phyloP scores from a whole-genome alignment of 1,140 invertebrate genomes.

The Globodera rostochiensis region DNA sequence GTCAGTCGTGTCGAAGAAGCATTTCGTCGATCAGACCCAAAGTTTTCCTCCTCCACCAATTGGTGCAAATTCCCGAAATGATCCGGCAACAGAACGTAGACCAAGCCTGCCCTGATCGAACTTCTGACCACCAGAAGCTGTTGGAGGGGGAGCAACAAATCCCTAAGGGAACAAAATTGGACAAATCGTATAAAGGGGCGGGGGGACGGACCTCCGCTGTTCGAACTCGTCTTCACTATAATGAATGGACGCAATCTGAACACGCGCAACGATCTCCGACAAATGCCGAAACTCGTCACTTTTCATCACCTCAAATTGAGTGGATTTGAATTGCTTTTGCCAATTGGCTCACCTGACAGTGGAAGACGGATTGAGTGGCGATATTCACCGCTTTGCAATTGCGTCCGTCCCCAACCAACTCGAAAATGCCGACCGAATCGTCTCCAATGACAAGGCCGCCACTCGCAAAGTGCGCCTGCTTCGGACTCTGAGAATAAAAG shows the following conservation, averaged over 20 bases:
- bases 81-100: conserved; percentile 34
- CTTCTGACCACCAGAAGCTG: conserved; percentile 15
- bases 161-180: conserved; percentile 21
- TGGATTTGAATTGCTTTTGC: neutral
- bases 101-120: neutral
- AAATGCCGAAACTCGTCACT: conserved; percentile 43
- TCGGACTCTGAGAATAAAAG: neutral
- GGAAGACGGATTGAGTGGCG: conserved; percentile 35
- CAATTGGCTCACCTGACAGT: conserved; percentile 44
- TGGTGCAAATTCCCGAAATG: conserved; percentile 50
- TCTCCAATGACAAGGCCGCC: conserved; percentile 40
- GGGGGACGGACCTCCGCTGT: conserved; percentile 14
- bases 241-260: conserved; percentile 18
- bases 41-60: conserved; percentile 27
- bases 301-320: conserved; percentile 30
- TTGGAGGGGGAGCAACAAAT: conserved; percentile 38
- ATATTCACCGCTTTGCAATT: conserved; percentile 56
- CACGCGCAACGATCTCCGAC: conserved; percentile 27
- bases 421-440: conserved; percentile 33
- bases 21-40: neutral
- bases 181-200: neutral
- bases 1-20: neutral
- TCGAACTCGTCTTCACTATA: conserved; percentile 24
- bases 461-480: neutral
- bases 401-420: conserved; percentile 48